Evolutionary conservation across 2,797 vertebrate genomes (phyloP), one percentile per base, ranked within the genome.

Genomic region (Thamnophis elegans): DNA sequence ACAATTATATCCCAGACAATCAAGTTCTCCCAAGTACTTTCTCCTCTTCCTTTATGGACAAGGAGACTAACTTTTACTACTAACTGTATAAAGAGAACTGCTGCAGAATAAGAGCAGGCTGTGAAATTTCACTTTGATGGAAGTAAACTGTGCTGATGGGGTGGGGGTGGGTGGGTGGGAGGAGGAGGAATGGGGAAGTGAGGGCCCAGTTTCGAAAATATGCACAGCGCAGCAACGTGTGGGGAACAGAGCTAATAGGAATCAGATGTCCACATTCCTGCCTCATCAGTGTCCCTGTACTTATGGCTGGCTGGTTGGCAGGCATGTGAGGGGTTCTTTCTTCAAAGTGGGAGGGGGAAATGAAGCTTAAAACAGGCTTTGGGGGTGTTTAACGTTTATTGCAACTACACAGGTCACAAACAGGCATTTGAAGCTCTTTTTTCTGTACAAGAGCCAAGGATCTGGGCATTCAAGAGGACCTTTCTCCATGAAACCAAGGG

Each of bases 211-310:
- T 59, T 88, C 92, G 73, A 90, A 96, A 95, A 95, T 92, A n/a
- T 1, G 54, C 88, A 0, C 55, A 91, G 0, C 32, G 93, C 86
- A 94, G 87, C 12, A 85, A 85, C 28, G 91, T 92, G 4, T 65
- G 82, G 0, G 32, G 91, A 6, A 55, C 26, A 10, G 53, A 1
- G 0, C 0, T 89, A 94, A 95, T 85, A 65, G 90, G 89, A 94
- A 94, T 97, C 95, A 94, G 95, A 91, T 95, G 96, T 85, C 65
- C 54, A 5, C 88, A 5, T 7, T 93, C 92, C 93, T 93, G 47
- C 92, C 92, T 86, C 85, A 88, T 60, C 87, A 0, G 0, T 92
- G 47, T 94, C 68, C 90, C 91, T 59, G 55, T 0, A 60, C 65
- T 91, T 36, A 91, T 87, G 90, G 89, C 25, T 54, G 82, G 90